Conservation (phyloP, 2,113 vertebrate species). For the Microtus ochrogaster region DNA sequence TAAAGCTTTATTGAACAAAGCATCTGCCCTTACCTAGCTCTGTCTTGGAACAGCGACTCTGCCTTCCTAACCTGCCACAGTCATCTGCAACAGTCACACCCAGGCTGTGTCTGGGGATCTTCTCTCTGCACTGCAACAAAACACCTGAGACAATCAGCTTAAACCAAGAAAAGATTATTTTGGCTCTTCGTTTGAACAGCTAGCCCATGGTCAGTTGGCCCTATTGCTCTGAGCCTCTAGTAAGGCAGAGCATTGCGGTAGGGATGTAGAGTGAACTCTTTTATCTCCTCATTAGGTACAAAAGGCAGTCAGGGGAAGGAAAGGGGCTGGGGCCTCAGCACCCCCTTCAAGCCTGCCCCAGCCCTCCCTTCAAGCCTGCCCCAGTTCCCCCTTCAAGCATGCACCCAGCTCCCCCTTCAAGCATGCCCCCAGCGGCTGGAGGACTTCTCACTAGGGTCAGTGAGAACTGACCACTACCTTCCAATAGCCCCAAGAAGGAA, state of each 20-base stretch:
- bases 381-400: neutral
- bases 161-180: neutral
- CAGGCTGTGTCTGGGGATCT: too few relatives aligned
- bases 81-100: neutral
- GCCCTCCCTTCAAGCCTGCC: too few relatives aligned
- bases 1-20: conserved; percentile 27
- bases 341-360: neutral
- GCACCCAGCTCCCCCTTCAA: neutral
- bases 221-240: neutral
- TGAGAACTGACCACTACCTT: neutral
- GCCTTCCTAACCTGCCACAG: too few relatives aligned
- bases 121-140: neutral
- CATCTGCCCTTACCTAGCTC: rapidly evolving
- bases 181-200: neutral
- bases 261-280: neutral
- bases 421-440: neutral
- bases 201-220: too few relatives aligned
- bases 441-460: neutral
- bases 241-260: neutral
- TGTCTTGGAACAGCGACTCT: rapidly evolving
- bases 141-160: neutral
- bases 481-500: neutral
- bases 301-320: neutral
- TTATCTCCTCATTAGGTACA: neutral
- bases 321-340: too few relatives aligned